phyloP scores from a whole-genome alignment of 1,140 invertebrate species.

The Zaprionus ornatus region DNA sequence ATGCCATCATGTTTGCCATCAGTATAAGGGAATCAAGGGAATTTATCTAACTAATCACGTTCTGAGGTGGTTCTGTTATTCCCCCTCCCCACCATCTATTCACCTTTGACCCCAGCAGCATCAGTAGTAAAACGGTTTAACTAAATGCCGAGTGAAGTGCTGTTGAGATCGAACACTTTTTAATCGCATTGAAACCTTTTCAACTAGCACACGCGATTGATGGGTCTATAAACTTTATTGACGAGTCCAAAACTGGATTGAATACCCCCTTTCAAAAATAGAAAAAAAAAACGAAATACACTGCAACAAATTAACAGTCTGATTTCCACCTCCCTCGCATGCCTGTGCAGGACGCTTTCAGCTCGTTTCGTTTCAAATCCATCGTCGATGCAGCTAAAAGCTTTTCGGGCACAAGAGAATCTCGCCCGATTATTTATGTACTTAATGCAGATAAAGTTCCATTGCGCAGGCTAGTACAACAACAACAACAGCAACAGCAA shows the following conservation, averaged over 20 bases:
- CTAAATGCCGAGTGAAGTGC: background rate
- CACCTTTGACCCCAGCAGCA: background rate
- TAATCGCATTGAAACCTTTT: background rate
- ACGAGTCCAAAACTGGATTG: slow-evolving; percentile 8
- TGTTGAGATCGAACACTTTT: background rate
- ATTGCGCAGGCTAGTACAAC: slow-evolving; percentile 38
- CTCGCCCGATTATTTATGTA: slow-evolving; percentile 60
- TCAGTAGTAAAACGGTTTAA: background rate
- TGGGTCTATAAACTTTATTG: slow-evolving; percentile 27
- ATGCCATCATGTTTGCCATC: slow-evolving; percentile 22
- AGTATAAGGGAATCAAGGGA: background rate
- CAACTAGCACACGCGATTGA: slow-evolving; percentile 1
- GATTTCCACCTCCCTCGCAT: background rate
- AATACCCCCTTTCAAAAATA: background rate
- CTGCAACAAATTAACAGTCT: slow-evolving; percentile 43
- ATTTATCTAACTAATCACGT: slow-evolving; percentile 11
- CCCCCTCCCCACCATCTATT: background rate
- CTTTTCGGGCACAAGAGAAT: slow-evolving; percentile 34
- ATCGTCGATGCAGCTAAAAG: slow-evolving; percentile 54
- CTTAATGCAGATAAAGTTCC: slow-evolving; percentile 73
- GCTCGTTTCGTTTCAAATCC: slow-evolving; percentile 9
- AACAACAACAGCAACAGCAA: background rate
- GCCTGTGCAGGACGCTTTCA: background rate
- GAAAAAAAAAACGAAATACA: slow-evolving; percentile 24
- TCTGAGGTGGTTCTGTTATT: background rate